Percentiles rank a stretch among this genome's conserved stretches.
Conservation (phyloP, 1,140 invertebrate genomes). For the Bombus waltoni region DNA sequence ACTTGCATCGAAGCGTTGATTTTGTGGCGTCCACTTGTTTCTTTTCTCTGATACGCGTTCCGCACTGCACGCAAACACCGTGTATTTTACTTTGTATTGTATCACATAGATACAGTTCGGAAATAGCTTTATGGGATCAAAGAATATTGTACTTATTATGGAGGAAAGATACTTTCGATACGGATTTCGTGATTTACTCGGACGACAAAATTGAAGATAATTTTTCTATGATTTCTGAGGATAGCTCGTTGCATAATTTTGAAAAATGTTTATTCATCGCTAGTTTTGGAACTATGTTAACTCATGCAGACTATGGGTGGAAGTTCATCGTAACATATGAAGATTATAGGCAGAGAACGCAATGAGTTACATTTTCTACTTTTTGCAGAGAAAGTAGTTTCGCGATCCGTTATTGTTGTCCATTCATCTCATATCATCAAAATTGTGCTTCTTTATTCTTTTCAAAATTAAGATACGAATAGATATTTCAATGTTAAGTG, state of each 20-base stretch:
- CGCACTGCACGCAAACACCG: slow-evolving; percentile 6
- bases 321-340: neutral
- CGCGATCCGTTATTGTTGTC: neutral
- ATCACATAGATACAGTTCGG: too few relatives aligned
- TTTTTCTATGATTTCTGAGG: neutral
- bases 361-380: neutral
- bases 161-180: neutral
- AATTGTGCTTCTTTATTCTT: neutral
- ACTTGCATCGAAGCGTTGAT: slow-evolving; percentile 39
- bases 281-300: neutral
- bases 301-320: neutral
- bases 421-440: neutral
- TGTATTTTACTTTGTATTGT: neutral
- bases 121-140: neutral
- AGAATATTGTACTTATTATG: neutral
- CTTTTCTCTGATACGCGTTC: neutral
- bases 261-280: neutral
- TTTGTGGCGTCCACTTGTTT: slow-evolving; percentile 7
- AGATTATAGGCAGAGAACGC: neutral
- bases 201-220: neutral
- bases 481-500: neutral
- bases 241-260: neutral
- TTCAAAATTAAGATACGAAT: neutral
- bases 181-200: neutral
- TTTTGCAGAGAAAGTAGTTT: neutral